phyloP scores from a whole-genome alignment of 2,888 invertebrate genomes.

The Torymus texanus region DNA sequence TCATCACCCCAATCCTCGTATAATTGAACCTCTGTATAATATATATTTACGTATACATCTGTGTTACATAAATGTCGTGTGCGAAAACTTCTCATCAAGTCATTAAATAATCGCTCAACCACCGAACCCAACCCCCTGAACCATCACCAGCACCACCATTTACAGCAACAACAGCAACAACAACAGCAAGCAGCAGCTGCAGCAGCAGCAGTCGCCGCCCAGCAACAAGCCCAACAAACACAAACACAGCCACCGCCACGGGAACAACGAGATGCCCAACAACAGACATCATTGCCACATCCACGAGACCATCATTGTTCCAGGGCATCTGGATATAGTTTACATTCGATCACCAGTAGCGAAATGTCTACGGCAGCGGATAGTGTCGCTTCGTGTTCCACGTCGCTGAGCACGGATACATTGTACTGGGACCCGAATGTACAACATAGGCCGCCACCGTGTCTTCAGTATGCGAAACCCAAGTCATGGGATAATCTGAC shows the following conservation, averaged over 20 bases:
- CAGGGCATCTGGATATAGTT: slow-evolving; percentile 77
- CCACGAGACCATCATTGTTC: slow-evolving; percentile 54
- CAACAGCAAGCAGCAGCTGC: slow-evolving; percentile 62
- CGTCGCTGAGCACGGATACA: slow-evolving; percentile 90
- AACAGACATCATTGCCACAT: slow-evolving; percentile 21
- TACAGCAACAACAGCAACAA: slow-evolving; percentile 61
- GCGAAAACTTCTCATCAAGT: neutral
- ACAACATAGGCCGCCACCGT: slow-evolving; percentile 73
- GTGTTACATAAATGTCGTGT: too few species aligned
- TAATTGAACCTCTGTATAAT: too few species aligned
- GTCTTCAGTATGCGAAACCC: slow-evolving; percentile 80
- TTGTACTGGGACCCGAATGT: slow-evolving; percentile 86
- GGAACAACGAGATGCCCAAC: slow-evolving; percentile 45
- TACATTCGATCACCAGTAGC: slow-evolving; percentile 89
- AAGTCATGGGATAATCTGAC: slow-evolving; percentile 94
- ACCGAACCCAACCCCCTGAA: slow-evolving; percentile 9
- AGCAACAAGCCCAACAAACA: slow-evolving; percentile 70
- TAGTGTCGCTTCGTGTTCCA: slow-evolving; percentile 85
- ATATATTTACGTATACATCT: too few species aligned
- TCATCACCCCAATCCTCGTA: neutral
- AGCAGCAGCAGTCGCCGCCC: slow-evolving; percentile 72
- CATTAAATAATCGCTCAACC: slow-evolving; percentile 46
- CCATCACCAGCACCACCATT: slow-evolving; percentile 57
- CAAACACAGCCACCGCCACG: slow-evolving; percentile 59
- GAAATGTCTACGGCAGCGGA: slow-evolving; percentile 80